A percentile compares a stretch with the other conserved stretches of the same genome.
Conservation (phyloP, 2,888 invertebrate species). For the Caenorhabditis sp. region DNA sequence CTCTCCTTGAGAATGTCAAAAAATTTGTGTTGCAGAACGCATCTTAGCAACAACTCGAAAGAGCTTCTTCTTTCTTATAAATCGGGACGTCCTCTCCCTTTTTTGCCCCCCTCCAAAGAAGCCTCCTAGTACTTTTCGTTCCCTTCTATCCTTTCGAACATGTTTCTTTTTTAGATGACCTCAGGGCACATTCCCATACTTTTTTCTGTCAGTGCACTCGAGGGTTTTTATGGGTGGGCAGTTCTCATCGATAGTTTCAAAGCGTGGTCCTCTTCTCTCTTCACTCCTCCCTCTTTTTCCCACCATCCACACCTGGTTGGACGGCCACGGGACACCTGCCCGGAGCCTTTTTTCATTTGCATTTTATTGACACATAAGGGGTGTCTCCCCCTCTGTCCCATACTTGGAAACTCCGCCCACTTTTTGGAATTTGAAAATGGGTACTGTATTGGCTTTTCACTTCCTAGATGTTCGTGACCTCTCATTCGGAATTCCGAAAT, state of each 20-base stretch:
- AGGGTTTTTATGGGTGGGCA: slow-evolving; percentile 39
- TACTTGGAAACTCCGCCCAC: slow-evolving; percentile 20
- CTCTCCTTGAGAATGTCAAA: slow-evolving; percentile 49
- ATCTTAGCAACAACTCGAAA: slow-evolving; percentile 58
- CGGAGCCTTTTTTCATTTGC: slow-evolving; percentile 36
- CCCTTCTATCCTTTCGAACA: slow-evolving; percentile 14
- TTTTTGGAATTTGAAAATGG: not conserved
- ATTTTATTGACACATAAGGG: slow-evolving; percentile 1
- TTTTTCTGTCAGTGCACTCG: slow-evolving; percentile 13
- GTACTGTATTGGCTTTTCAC: not conserved
- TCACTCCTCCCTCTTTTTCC: slow-evolving; percentile 19
- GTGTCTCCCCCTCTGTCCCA: not conserved
- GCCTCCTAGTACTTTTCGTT: slow-evolving; percentile 37
- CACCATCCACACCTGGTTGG: slow-evolving; percentile 37
- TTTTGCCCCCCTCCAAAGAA: not conserved
- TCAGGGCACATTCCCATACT: slow-evolving; percentile 61
- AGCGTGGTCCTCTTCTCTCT: not conserved
- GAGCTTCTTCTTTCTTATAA: slow-evolving; percentile 22
- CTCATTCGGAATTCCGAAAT: no score
- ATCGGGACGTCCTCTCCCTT: slow-evolving; percentile 7
- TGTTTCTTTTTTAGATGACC: slow-evolving; percentile 54
- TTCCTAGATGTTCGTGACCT: not conserved
- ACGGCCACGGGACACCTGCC: slow-evolving; percentile 33
- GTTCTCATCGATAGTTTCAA: slow-evolving; percentile 39
- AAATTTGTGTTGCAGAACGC: slow-evolving; percentile 64